Conservation (phyloP, 2,888 invertebrate species). For the Acleris emargana region DNA sequence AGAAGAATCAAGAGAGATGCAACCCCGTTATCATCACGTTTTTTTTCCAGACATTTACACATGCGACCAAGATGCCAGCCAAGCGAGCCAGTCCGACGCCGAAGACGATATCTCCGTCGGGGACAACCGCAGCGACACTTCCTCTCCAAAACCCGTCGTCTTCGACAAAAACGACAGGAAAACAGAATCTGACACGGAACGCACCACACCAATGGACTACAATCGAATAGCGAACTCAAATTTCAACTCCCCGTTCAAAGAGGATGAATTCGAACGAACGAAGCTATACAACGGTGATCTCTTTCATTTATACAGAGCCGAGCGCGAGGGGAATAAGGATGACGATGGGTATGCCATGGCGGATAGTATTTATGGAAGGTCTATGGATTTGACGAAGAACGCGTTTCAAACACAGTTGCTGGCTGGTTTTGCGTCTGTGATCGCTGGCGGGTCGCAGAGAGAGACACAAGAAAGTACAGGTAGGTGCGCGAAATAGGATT, state of each 20-base stretch:
- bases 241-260: slow-evolving; percentile 71
- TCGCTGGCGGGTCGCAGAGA: slow-evolving; percentile 70
- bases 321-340: slow-evolving; percentile 62
- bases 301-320: slow-evolving; percentile 71
- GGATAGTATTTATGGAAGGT: slow-evolving; percentile 71
- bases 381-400: slow-evolving; percentile 73
- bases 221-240: slow-evolving; percentile 60
- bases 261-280: slow-evolving; percentile 68
- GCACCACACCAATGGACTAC: slow-evolving; percentile 62
- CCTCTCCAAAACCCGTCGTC: slow-evolving; percentile 54
- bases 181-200: slow-evolving; percentile 52
- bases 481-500: no score
- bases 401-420: slow-evolving; percentile 74
- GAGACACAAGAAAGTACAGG: slow-evolving; percentile 68
- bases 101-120: slow-evolving; percentile 78
- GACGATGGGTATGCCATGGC: slow-evolving; percentile 57
- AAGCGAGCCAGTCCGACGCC: slow-evolving; percentile 63
- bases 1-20: no score
- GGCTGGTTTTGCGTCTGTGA: slow-evolving; percentile 75
- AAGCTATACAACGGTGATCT: slow-evolving; percentile 71
- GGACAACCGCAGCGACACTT: slow-evolving; percentile 73
- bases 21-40: neutral
- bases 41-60: slow-evolving; percentile 52
- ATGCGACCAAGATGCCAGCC: slow-evolving; percentile 58
- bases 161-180: slow-evolving; percentile 47